Base-by-base conservation (phyloP, 1,140 invertebrate genomes). In the Aricia agestis region DNA sequence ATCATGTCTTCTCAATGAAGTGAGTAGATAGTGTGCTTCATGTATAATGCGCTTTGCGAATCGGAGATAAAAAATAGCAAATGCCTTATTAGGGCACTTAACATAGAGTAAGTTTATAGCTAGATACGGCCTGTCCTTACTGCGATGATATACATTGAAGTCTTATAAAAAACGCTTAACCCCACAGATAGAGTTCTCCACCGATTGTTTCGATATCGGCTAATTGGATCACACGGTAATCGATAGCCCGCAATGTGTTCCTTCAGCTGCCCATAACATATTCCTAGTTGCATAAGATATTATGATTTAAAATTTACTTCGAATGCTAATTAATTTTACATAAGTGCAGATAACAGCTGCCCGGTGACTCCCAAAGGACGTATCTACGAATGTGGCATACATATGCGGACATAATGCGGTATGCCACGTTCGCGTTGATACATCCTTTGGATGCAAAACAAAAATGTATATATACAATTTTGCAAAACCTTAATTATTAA, bases 201-300 rank as follows among this genome's bases (percentile, higher is more conserved):
- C 79, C 78, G 82, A 87, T 89, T 87, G 86, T 88, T 87, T 88
- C 84, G 76, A 82, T 91, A 90, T 88, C 89, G 78, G 85, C 89
- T 91, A 91, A 91, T 91, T 90, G 87, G 89, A 88, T 91, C 86
- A 81, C 85, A 86, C 81, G 81, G 84, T 89, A 88, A 91, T 91
- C 87, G 87, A 91, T 91, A 86, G 90, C 82, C 80, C 70, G 84
- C 83, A 87, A 88, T 86, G 84, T 90, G 86, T 84, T 78, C 79
- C 77, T 80, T 82, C 89, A 91, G 86, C 89, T 91, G 89, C 85
- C 77, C 70, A 73, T 79, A 78, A 81, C 75, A 73, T 72, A 68
- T 77, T 75, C 63, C 42, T 61, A 69, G 41, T 69, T 69, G 58
- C 68, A 69, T 69, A 69, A 69, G 59, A 69, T 69, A 69, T 61